These are phyloP conservation scores for Brachionus rotundiformis DNA, from an alignment of 1,140 invertebrate species.

Conservation along the genomic window DNA sequence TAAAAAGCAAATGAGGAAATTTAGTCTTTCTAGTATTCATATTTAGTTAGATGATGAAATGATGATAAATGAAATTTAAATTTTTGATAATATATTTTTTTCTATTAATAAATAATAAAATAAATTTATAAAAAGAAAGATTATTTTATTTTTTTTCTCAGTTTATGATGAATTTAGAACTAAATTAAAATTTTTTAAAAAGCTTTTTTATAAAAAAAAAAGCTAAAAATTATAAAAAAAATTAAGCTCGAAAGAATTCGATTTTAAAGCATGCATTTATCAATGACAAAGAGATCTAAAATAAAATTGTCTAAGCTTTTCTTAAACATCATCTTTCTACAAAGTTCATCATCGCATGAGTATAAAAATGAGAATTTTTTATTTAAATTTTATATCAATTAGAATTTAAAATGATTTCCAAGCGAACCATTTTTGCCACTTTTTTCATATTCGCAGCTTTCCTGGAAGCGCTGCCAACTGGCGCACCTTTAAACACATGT, in stretches of 20 bases:
- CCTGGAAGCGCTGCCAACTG: neutral
- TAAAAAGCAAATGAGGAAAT: slow-evolving; percentile 39
- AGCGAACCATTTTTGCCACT: neutral
- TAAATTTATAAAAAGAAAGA: neutral
- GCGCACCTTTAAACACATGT: neutral
- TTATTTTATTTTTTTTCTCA: too few relatives aligned
- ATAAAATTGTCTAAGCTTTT: neutral
- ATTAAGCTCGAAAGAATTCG: neutral
- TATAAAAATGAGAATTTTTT: neutral
- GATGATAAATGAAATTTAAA: neutral
- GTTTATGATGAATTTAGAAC: neutral
- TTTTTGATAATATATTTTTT: slow-evolving; percentile 16
- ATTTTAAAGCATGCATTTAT: slow-evolving; percentile 27
- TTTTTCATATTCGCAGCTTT: neutral
- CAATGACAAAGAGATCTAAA: neutral
- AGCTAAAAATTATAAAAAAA: neutral
- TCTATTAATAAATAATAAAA: neutral
- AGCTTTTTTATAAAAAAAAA: slow-evolving; percentile 1
- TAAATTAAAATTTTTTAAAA: neutral
- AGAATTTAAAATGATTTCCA: slow-evolving; percentile 29
- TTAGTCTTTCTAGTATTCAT: slow-evolving; percentile 37
- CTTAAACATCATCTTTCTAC: neutral
- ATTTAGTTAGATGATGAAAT: slow-evolving; percentile 13
- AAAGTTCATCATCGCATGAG: neutral
- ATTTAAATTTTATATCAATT: neutral